Evolutionary conservation across 2,888 invertebrate genomes (phyloP).

Genomic region (Drosophila atripex): DNA sequence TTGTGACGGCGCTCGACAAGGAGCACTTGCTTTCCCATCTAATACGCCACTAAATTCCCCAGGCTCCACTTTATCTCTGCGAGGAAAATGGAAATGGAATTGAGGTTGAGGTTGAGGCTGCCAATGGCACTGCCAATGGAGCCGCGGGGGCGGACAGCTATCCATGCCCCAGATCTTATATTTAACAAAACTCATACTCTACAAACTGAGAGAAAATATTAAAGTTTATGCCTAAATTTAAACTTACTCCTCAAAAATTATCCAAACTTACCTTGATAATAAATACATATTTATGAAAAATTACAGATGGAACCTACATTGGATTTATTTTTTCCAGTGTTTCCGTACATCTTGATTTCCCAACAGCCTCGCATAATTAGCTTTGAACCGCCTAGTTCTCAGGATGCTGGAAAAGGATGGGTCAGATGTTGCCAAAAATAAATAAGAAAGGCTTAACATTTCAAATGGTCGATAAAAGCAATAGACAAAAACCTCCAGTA

Average conservation of each 20-base stretch:
- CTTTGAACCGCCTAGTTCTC: slow-evolving; percentile 38
- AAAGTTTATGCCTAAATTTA: too few relatives aligned
- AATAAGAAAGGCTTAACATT: slow-evolving; percentile 13
- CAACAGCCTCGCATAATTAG: slow-evolving; percentile 53
- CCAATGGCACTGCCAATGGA: slow-evolving; percentile 16
- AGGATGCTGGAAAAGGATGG: slow-evolving; percentile 1
- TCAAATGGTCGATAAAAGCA: neutral
- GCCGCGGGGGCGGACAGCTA: slow-evolving; percentile 31
- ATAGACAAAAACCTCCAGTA: neutral
- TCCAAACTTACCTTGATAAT: too few relatives aligned
- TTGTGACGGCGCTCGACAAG: slow-evolving; percentile 24
- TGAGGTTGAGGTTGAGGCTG: neutral
- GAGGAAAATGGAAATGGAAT: slow-evolving; percentile 18
- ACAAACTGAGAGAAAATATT: neutral
- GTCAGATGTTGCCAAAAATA: neutral
- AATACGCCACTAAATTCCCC: slow-evolving; percentile 48
- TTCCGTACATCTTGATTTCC: slow-evolving; percentile 2
- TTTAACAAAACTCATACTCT: neutral
- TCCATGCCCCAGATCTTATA: slow-evolving; percentile 53
- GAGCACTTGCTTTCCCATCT: slow-evolving; percentile 42
- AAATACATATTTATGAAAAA: too few relatives aligned
- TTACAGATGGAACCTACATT: neutral
- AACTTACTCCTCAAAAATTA: too few relatives aligned
- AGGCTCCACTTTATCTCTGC: slow-evolving; percentile 51
- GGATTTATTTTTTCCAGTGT: neutral